Evolutionary conservation across 2,797 vertebrate genomes (phyloP).

Genomic region (Meda fulgida): DNA sequence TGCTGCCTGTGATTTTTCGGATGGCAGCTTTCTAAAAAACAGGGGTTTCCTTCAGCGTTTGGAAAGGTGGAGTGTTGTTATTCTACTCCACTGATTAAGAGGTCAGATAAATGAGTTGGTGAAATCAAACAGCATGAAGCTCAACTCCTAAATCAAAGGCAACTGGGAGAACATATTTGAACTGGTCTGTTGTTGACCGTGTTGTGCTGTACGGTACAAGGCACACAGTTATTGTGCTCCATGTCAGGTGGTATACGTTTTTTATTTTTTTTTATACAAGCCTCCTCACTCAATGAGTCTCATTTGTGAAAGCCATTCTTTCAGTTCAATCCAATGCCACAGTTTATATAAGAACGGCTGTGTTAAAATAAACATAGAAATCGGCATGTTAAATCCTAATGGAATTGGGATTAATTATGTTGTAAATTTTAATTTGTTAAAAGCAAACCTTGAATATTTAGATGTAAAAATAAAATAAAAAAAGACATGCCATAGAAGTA

Average conservation of each 20-base stretch:
- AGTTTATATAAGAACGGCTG: not conserved
- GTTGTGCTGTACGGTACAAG: constrained; percentile 50
- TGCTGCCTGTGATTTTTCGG: constrained; percentile 23
- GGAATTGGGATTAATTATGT: not conserved
- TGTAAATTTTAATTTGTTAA: not conserved
- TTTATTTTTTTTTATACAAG: no score
- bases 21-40: constrained; percentile 23
- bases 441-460: not conserved
- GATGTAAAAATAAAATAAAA: not conserved
- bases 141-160: constrained; percentile 54
- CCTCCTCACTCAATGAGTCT: not conserved
- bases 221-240: constrained; percentile 41
- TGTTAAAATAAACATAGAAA: not conserved
- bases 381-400: not conserved
- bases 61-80: constrained; percentile 47
- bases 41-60: constrained; percentile 26
- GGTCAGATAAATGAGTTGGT: constrained; percentile 50
- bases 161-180: constrained; percentile 38
- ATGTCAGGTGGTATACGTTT: not conserved
- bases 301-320: not conserved
- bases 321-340: not conserved
- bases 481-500: not conserved
- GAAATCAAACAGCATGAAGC: constrained; percentile 51
- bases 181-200: constrained; percentile 39
- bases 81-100: constrained; percentile 48